Evolutionary conservation across 2,888 invertebrate species (phyloP), one percentile per base, ranked within the genome.

Genomic region (Drosophila robusta): DNA sequence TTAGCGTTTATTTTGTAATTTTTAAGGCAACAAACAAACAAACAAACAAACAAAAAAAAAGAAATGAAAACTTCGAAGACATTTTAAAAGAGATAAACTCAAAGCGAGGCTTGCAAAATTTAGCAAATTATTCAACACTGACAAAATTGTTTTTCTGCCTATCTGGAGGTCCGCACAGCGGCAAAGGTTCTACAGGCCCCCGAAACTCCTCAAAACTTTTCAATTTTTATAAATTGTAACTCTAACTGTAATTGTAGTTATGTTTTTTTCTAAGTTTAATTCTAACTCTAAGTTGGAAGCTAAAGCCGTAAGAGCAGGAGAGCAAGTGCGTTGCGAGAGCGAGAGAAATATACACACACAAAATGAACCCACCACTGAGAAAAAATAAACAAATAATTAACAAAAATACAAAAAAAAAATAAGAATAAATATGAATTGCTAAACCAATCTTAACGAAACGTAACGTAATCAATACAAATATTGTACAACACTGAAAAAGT

Each of bases 281-380:
- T 49, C 60, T 69, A 61, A 61, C 38, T 54, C 14, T 85, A 87
- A 75, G 87, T 78, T 85, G 45, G 54, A 82, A 68, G 61, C 46
- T 52, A 39, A 56, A 9, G 34, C 42, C 12, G 32, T 24, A 29
- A 47, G 32, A 41, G 45, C 34, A 52, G 14, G 44, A 62, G 42
- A 66, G 49, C 52, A 57, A 64, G 38, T 26, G 74, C 58, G 36
- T 36, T 63, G 63, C 52, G 54, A 54, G 51, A 54, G 41, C 50
- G 60, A 74, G 42, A 73, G 41, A 46, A 64, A 61, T 52, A 80
- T 36, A 79, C 57, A 80, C 64, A 81, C 78, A 81, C 76, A 81
- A 68, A 82, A 87, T 86, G 85, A 86, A 87, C 85, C 85, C 85
- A 86, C 85, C 85, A 86, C 82, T 67, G 47, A 80, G 39, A 61